These are phyloP conservation scores for Panagrolaimus sp. DNA, from an alignment of 1,140 invertebrate species.

Conservation along the genomic window DNA sequence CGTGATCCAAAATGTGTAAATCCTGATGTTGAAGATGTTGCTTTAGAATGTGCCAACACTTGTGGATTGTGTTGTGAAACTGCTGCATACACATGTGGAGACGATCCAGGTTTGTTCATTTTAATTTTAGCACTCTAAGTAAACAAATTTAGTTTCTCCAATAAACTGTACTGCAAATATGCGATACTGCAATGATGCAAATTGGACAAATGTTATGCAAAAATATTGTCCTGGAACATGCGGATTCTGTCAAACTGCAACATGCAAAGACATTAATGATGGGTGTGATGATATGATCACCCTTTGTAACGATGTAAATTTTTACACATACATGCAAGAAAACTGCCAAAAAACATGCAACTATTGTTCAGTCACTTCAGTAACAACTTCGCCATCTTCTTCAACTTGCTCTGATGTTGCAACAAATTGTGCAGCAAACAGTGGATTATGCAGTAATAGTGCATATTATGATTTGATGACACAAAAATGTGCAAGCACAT, in stretches of 20 bases:
- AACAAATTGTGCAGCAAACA: not conserved
- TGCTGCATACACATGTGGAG: no score
- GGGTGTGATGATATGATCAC: not conserved
- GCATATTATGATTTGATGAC: constrained; percentile 9
- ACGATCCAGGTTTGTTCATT: no score
- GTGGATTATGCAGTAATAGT: constrained; percentile 6
- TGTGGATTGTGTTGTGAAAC: no score
- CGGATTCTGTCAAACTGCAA: not conserved
- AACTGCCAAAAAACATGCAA: constrained; percentile 3
- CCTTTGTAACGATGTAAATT: not conserved
- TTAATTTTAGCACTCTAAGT: no score
- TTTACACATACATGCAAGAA: not conserved
- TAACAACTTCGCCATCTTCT: not conserved
- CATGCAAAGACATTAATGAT: not conserved
- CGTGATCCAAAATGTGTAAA: no score
- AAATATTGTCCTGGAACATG: not conserved
- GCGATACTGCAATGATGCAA: not conserved
- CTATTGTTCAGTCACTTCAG: not conserved
- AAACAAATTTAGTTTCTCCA: not conserved
- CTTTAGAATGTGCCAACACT: no score
- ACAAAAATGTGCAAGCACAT: not conserved
- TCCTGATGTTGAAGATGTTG: no score
- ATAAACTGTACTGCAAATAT: not conserved
- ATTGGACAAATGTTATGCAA: not conserved
- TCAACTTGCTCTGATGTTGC: not conserved